These are phyloP conservation scores for Myrmophylax atrothorax DNA, from an alignment of 2,113 vertebrate species.

Conservation along the genomic window DNA sequence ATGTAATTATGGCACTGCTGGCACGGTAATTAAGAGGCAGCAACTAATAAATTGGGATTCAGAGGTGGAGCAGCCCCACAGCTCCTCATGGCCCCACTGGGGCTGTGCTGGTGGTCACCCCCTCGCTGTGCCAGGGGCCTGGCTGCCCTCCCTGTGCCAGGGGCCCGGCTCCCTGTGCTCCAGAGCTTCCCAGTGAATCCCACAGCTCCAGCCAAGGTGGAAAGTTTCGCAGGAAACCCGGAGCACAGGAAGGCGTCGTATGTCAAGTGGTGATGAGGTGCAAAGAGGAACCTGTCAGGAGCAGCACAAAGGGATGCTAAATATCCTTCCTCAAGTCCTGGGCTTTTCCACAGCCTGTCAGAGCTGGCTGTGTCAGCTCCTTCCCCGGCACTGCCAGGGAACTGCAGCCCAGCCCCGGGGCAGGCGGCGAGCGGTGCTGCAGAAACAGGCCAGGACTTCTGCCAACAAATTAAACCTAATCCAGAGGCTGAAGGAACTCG, in stretches of 20 bases:
- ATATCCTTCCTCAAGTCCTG: not conserved
- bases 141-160: not conserved
- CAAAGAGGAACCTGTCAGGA: constrained; percentile 55
- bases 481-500: not conserved
- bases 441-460: not conserved
- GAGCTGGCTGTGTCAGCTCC: not conserved
- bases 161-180: not conserved
- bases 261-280: constrained; percentile 30
- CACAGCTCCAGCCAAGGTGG: not conserved
- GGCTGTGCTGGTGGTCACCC: not conserved
- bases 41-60: not conserved
- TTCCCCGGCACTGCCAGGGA: not conserved
- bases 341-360: constrained; percentile 48
- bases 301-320: constrained; percentile 23
- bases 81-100: not conserved
- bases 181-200: not conserved
- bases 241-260: not conserved
- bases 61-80: not conserved
- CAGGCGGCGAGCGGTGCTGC: not conserved
- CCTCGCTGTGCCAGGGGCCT: not conserved
- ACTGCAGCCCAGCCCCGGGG: not conserved
- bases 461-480: not conserved
- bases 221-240: not conserved
- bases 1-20: not conserved
- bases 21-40: constrained; percentile 15